phyloP scores from a whole-genome alignment of 2,113 vertebrate species.

The Oreochromis aureus region DNA sequence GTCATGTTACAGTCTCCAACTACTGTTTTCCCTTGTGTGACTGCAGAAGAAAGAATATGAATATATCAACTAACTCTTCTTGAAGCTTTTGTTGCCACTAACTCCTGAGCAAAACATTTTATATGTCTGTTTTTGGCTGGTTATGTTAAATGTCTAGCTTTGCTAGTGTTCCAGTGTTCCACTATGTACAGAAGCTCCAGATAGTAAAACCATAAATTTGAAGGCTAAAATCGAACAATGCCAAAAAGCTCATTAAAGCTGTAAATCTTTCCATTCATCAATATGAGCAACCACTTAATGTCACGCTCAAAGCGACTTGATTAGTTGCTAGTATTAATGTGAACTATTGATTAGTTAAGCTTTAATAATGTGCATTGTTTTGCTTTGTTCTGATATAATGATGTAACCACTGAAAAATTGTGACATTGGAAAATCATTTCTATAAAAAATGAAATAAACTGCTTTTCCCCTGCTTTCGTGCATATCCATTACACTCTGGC shows the following conservation, averaged over 20 bases:
- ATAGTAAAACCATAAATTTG: neutral
- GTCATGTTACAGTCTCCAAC: neutral
- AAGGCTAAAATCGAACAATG: neutral
- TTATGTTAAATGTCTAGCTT: neutral
- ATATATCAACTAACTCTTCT: neutral
- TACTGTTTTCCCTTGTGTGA: neutral
- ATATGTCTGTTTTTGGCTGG: neutral
- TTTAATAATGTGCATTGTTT: neutral
- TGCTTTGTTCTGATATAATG: neutral
- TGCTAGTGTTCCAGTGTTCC: neutral
- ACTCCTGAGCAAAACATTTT: neutral
- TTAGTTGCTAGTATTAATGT: neutral
- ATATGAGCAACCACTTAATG: neutral
- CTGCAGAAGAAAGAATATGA: neutral
- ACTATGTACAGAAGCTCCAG: neutral
- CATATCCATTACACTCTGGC: neutral
- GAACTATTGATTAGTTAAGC: neutral
- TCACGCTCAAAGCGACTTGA: neutral
- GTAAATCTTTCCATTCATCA: neutral
- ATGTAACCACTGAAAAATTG: neutral
- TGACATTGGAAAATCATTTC: neutral
- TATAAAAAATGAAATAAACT: neutral
- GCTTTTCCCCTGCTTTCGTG: neutral
- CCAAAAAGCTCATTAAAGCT: neutral
- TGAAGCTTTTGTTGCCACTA: neutral